Conservation (phyloP, 2,888 invertebrate genomes). For the Melinopterus prodromus region DNA sequence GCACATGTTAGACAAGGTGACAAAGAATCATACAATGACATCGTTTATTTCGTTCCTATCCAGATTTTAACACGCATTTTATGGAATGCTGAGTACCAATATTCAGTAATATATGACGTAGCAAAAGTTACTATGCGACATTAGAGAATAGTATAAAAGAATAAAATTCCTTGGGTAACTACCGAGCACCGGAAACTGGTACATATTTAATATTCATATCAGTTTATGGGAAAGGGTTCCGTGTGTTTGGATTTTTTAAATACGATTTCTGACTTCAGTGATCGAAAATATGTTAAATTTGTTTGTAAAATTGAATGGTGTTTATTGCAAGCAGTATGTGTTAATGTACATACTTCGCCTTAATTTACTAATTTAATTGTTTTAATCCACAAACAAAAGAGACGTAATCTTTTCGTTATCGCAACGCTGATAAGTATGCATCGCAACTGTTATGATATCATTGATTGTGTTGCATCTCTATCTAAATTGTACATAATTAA, state of each 20-base stretch:
- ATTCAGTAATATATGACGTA: neutral
- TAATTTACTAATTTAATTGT: neutral
- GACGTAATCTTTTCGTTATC: neutral
- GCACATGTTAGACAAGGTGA: no score
- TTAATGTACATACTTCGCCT: neutral
- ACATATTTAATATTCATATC: neutral
- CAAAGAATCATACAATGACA: neutral
- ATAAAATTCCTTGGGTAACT: neutral
- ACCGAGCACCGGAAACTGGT: neutral
- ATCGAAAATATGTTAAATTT: neutral
- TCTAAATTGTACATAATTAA: neutral
- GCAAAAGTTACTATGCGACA: neutral
- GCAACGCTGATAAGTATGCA: neutral
- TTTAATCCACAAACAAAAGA: neutral
- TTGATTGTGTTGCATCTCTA: neutral
- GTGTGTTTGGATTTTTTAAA: neutral
- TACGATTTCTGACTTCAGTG: neutral
- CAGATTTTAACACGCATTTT: neutral
- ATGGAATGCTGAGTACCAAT: neutral
- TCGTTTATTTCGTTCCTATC: neutral
- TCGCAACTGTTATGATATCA: neutral
- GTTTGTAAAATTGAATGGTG: neutral
- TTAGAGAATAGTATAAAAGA: neutral
- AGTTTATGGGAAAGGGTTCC: neutral
- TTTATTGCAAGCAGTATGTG: neutral